Evolutionary conservation across 1,140 invertebrate species (phyloP).

Genomic region (Phenacoccus solenopsis): DNA sequence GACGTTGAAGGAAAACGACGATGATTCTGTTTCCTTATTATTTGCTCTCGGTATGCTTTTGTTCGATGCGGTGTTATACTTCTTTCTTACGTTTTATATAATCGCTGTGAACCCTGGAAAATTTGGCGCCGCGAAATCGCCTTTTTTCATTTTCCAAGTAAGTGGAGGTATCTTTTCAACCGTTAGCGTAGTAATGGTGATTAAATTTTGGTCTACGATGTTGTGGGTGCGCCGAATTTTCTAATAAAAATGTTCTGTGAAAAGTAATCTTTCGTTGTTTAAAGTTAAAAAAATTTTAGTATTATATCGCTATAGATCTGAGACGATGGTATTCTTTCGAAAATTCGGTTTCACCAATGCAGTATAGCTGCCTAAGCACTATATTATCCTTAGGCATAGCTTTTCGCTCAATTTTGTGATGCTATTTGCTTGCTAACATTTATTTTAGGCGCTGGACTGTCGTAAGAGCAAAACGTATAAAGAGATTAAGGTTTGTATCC

Average conservation of each 20-base stretch:
- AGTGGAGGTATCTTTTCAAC: no score
- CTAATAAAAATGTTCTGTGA: no score
- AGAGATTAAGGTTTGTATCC: background rate
- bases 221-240: no score
- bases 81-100: slow-evolving; percentile 23
- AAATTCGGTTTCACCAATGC: no score
- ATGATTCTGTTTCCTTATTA: slow-evolving; percentile 20
- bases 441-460: background rate
- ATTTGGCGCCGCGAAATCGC: slow-evolving; percentile 25
- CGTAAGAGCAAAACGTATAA: background rate
- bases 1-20: background rate
- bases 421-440: background rate
- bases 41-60: slow-evolving; percentile 21
- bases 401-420: background rate
- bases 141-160: slow-evolving; percentile 20
- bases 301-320: no score
- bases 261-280: no score
- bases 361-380: no score
- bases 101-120: slow-evolving; percentile 25
- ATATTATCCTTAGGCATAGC: no score
- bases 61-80: slow-evolving; percentile 20
- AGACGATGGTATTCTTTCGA: no score
- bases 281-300: no score
- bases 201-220: no score
- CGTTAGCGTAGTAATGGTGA: no score